Evolutionary conservation across 2,888 invertebrate species (phyloP).

Genomic region (Charanyca ferruginea): DNA sequence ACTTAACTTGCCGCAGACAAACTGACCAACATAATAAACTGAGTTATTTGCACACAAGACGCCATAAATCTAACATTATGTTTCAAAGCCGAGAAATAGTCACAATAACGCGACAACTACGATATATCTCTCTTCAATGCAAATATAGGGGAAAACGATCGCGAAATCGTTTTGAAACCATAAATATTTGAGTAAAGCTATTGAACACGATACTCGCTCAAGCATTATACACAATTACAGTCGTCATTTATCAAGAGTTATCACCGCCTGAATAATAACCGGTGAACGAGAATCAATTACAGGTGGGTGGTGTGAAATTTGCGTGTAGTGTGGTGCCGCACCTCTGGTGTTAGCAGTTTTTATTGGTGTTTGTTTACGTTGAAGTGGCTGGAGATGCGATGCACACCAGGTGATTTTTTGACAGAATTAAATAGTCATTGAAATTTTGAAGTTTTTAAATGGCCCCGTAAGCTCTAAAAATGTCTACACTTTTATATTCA

Average conservation of each 20-base stretch:
- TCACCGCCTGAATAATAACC: slow-evolving; percentile 75
- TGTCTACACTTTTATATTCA: no score
- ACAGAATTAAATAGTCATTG: no score
- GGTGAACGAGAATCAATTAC: slow-evolving; percentile 67
- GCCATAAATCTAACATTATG: slow-evolving; percentile 57
- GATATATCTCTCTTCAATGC: slow-evolving; percentile 66
- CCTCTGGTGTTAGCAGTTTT: slow-evolving; percentile 23
- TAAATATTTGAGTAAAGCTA: slow-evolving; percentile 65
- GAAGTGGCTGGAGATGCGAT: slow-evolving; percentile 40
- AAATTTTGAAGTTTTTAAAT: no score
- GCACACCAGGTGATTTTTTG: slow-evolving; percentile 38
- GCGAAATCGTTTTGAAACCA: slow-evolving; percentile 50
- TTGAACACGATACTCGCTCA: slow-evolving; percentile 56
- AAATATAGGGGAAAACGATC: slow-evolving; percentile 64
- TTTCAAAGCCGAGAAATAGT: slow-evolving; percentile 57
- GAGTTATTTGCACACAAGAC: slow-evolving; percentile 50
- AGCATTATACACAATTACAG: slow-evolving; percentile 76
- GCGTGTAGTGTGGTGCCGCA: slow-evolving; percentile 66
- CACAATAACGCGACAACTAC: slow-evolving; percentile 50
- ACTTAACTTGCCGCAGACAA: slow-evolving; percentile 41
- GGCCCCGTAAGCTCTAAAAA: no score
- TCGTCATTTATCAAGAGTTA: slow-evolving; percentile 78
- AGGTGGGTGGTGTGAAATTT: slow-evolving; percentile 61
- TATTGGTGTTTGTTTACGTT: slow-evolving; percentile 46
- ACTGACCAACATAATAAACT: slow-evolving; percentile 50